phyloP scores from a whole-genome alignment of 2,888 invertebrate species.

The Isoperla grammatica region DNA sequence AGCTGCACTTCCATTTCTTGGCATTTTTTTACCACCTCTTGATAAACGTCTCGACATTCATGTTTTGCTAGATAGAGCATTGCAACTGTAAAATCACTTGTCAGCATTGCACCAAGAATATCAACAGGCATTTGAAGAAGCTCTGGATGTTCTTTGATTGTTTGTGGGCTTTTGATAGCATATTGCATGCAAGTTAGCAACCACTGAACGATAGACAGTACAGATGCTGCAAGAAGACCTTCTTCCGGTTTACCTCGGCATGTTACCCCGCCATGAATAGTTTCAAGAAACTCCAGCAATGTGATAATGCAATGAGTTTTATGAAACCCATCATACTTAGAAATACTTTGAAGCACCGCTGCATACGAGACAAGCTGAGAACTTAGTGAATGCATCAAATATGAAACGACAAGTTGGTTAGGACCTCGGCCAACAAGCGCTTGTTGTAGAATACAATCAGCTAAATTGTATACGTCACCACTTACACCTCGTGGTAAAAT shows the following conservation, averaged over 20 bases:
- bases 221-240: conserved; percentile 71
- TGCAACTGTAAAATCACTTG: conserved; percentile 69
- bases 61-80: conserved; percentile 79
- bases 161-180: conserved; percentile 41
- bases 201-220: conserved; percentile 79
- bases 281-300: conserved; percentile 77
- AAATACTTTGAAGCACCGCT: conserved; percentile 80
- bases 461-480: conserved; percentile 88
- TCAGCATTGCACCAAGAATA: conserved; percentile 61
- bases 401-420: conserved; percentile 84
- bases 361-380: conserved; percentile 87
- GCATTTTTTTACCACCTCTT: conserved; percentile 68
- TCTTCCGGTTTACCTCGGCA: conserved; percentile 73
- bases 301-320: conserved; percentile 86
- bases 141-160: conserved; percentile 40
- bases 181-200: conserved; percentile 65
- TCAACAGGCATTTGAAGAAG: conserved; percentile 64
- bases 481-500: conserved; percentile 81
- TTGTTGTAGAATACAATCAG: conserved; percentile 90
- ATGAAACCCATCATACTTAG: conserved; percentile 80
- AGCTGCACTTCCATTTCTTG: conserved; percentile 51
- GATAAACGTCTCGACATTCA: conserved; percentile 63
- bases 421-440: conserved; percentile 91
- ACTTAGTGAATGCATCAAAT: conserved; percentile 85
- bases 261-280: conserved; percentile 41